Conservation (phyloP, 2,113 vertebrate genomes). For the Rhagologus leucostigma region DNA sequence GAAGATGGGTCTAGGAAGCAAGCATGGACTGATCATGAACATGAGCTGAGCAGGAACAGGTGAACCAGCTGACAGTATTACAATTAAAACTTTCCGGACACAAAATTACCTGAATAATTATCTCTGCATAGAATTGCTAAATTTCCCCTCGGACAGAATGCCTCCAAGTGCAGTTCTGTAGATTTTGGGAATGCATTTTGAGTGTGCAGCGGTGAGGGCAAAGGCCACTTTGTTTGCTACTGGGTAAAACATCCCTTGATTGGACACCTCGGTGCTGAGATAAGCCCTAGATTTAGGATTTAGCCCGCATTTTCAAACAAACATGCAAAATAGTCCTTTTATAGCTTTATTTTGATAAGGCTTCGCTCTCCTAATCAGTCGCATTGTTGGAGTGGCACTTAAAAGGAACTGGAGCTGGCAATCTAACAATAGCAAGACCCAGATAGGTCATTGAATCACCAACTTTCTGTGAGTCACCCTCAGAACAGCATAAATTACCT, state of each 20-base stretch:
- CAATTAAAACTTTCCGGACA: not conserved
- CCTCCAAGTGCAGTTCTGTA: not conserved
- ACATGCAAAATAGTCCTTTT: slow-evolving; percentile 1
- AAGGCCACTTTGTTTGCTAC: not conserved
- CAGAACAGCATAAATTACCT: not conserved
- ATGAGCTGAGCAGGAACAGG: not conserved
- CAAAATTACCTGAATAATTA: not conserved
- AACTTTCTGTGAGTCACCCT: not conserved
- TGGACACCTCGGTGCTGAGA: not conserved
- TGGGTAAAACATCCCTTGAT: not conserved
- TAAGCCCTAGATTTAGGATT: not conserved
- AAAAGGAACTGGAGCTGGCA: slow-evolving; percentile 36
- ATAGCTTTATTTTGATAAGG: slow-evolving; percentile 10
- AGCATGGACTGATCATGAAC: not conserved
- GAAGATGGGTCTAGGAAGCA: not conserved
- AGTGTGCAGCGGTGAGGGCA: not conserved
- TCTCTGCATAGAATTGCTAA: not conserved
- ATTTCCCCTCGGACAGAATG: not conserved
- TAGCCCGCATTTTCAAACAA: not conserved
- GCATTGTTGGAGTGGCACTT: slow-evolving; percentile 22
- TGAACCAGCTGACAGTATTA: not conserved
- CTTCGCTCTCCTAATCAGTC: slow-evolving; percentile 10
- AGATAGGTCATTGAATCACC: slow-evolving; percentile 45
- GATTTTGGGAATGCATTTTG: not conserved
- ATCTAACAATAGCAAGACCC: slow-evolving; percentile 24